Conservation (phyloP, 2,797 vertebrate species). For the Brotula barbata region DNA sequence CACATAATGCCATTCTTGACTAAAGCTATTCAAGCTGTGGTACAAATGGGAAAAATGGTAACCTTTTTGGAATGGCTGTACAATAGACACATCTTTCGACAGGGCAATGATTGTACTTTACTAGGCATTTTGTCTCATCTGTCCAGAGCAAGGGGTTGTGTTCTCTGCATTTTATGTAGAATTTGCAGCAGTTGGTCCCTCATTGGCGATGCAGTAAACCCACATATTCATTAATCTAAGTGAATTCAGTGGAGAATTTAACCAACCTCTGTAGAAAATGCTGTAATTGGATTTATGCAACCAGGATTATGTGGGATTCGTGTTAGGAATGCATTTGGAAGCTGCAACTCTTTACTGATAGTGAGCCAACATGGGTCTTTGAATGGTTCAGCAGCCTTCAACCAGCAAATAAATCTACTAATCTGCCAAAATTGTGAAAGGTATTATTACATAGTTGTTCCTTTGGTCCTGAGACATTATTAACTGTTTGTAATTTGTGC, state of each 20-base stretch:
- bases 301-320: slow-evolving; percentile 60
- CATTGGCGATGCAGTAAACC: slow-evolving; percentile 55
- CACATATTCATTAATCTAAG: slow-evolving; percentile 72
- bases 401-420: slow-evolving; percentile 9
- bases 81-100: slow-evolving; percentile 12
- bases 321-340: slow-evolving; percentile 57
- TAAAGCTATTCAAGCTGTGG: slow-evolving; percentile 3
- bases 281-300: slow-evolving; percentile 76
- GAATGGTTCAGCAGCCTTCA: slow-evolving; percentile 12
- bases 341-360: slow-evolving; percentile 41
- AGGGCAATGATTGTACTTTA: slow-evolving; percentile 7
- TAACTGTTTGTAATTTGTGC: neutral
- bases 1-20: slow-evolving; percentile 29
- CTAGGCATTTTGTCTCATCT: slow-evolving; percentile 3
- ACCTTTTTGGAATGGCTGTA: slow-evolving; percentile 6
- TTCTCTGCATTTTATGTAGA: slow-evolving; percentile 20
- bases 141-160: neutral
- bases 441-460: neutral
- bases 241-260: slow-evolving; percentile 72
- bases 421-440: slow-evolving; percentile 23
- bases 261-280: slow-evolving; percentile 68
- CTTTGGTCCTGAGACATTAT: neutral
- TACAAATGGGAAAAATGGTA: slow-evolving; percentile 6
- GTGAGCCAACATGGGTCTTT: slow-evolving; percentile 21
- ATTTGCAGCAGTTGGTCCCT: slow-evolving; percentile 50